phyloP scores from a whole-genome alignment of 2,888 invertebrate genomes.

The Ecliptopera silaceata region DNA sequence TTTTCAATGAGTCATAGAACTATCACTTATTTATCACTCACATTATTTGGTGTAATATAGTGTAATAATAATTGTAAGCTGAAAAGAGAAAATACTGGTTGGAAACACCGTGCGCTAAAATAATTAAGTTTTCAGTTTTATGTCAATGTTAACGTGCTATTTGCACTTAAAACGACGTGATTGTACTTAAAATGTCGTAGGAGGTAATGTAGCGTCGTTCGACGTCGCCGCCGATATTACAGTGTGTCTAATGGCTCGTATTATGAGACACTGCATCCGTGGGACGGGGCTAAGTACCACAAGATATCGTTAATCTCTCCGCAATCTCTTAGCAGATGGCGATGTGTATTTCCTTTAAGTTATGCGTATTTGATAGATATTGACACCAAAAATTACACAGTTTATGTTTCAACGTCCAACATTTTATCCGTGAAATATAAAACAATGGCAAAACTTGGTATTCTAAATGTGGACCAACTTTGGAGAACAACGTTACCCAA shows the following conservation, averaged over 20 bases:
- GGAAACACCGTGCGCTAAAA: conserved; percentile 41
- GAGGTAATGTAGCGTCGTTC: conserved; percentile 33
- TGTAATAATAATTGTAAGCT: conserved; percentile 26
- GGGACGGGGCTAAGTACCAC: conserved; percentile 40
- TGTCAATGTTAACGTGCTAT: conserved; percentile 18
- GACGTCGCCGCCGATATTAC: conserved; percentile 48
- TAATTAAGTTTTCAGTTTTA: conserved; percentile 25
- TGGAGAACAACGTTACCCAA: conserved; percentile 22
- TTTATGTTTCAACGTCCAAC: conserved; percentile 7
- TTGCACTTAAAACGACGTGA: conserved; percentile 31
- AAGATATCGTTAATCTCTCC: conserved; percentile 20
- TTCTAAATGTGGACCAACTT: conserved; percentile 28
- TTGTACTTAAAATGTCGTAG: conserved; percentile 43
- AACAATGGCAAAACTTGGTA: conserved; percentile 23
- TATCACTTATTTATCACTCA: conserved; percentile 62
- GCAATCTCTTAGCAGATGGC: conserved; percentile 32
- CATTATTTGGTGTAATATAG: conserved; percentile 59
- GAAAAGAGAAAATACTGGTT: conserved; percentile 40
- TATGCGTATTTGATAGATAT: conserved; percentile 2
- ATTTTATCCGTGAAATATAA: conserved; percentile 1
- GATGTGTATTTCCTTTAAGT: conserved; percentile 5
- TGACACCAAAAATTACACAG: not conserved
- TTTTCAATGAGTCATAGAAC: conserved; percentile 68
- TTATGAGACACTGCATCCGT: conserved; percentile 48
- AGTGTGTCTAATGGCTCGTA: conserved; percentile 44